Evolutionary conservation across 2,888 invertebrate genomes (phyloP).

Genomic region (Caenorhabditis japonica): DNA sequence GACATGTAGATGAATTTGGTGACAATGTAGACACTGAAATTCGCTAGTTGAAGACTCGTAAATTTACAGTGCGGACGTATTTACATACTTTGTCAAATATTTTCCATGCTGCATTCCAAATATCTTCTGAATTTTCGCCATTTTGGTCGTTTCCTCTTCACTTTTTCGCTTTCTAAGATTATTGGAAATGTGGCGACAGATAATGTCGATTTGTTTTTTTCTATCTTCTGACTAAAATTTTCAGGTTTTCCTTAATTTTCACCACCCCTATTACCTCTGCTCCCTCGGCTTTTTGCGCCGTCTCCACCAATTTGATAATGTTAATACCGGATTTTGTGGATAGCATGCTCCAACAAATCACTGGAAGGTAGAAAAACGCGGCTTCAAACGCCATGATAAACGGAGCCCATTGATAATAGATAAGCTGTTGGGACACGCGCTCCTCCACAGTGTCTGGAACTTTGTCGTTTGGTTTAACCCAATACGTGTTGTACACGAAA

Average conservation of each 20-base stretch:
- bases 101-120: constrained; percentile 70
- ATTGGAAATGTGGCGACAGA: constrained; percentile 52
- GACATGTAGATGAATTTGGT: constrained; percentile 73
- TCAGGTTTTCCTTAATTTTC: background rate
- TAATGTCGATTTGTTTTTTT: constrained; percentile 58
- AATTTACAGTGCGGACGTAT: background rate
- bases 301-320: constrained; percentile 68
- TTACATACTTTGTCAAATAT: constrained; percentile 65
- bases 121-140: constrained; percentile 50
- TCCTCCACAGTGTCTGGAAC: constrained; percentile 66
- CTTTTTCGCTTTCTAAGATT: constrained; percentile 43
- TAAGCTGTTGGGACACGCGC: constrained; percentile 68
- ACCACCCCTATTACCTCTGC: constrained; percentile 58
- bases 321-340: constrained; percentile 67
- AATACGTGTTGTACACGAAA: constrained; percentile 76
- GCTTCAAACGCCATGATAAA: constrained; percentile 75
- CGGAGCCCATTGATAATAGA: constrained; percentile 75
- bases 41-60: background rate
- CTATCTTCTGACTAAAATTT: constrained; percentile 62
- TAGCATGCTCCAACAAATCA: constrained; percentile 60
- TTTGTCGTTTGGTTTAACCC: constrained; percentile 72
- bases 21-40: constrained; percentile 69
- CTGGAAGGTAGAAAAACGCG: constrained; percentile 70
- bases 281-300: constrained; percentile 68
- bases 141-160: constrained; percentile 49